These are phyloP conservation scores for Hyles lineata DNA, from an alignment of 2,888 invertebrate species.

Conservation along the genomic window DNA sequence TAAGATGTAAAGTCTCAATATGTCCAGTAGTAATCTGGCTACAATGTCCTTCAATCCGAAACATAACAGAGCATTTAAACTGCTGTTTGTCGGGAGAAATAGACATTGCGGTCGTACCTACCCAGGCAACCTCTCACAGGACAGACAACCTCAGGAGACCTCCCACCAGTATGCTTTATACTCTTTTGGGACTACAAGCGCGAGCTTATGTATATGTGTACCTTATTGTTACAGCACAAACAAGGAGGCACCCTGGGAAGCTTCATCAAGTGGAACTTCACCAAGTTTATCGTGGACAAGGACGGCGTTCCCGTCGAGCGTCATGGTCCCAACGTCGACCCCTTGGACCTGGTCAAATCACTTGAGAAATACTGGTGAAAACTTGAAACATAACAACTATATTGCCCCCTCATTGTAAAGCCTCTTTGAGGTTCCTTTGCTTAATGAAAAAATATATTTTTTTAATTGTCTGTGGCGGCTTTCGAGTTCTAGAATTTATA, in stretches of 20 bases:
- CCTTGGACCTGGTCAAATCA: constrained; percentile 77
- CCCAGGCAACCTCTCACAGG: no score
- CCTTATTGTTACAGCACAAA: constrained; percentile 61
- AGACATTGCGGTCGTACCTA: no score
- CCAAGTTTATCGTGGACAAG: constrained; percentile 91
- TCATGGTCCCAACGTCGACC: constrained; percentile 86
- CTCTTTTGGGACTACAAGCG: not conserved
- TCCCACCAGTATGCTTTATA: no score
- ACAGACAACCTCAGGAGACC: no score
- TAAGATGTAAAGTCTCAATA: no score
- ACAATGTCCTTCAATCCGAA: no score
- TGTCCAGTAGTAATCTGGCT: no score
- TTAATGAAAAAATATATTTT: not conserved
- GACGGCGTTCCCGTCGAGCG: constrained; percentile 88
- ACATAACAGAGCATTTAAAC: no score
- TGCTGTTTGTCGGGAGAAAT: no score
- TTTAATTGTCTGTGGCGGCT: not conserved
- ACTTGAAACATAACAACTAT: not conserved
- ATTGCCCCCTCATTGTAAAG: not conserved
- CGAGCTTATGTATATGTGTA: no score
- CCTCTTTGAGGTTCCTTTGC: not conserved
- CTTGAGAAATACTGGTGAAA: constrained; percentile 85
- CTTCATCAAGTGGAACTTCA: constrained; percentile 94
- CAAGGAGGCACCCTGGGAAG: constrained; percentile 85
- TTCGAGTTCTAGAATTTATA: no score